Conservation (phyloP, 2,888 invertebrate genomes). For the Dynastes maya region DNA sequence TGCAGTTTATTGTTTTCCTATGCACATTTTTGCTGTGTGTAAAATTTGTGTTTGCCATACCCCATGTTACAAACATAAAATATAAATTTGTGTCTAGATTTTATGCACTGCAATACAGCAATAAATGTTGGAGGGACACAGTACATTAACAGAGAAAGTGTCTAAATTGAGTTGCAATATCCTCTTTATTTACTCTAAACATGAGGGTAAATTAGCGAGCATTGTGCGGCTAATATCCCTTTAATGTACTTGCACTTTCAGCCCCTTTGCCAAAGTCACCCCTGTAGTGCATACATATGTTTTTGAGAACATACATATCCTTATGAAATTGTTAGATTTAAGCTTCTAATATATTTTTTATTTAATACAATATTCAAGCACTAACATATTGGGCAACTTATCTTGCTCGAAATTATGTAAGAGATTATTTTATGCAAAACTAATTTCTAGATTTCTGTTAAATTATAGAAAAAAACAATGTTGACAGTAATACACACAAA, state of each 20-base stretch:
- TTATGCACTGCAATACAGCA: background rate
- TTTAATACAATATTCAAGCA: too few species aligned
- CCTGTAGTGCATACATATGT: constrained; percentile 64
- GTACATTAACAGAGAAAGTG: constrained; percentile 22
- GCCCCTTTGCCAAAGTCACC: constrained; percentile 60
- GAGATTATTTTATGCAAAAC: too few species aligned
- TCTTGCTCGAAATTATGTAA: too few species aligned
- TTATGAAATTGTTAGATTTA: background rate
- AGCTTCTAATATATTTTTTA: background rate
- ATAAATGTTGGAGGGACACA: background rate
- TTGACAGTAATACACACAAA: too few species aligned
- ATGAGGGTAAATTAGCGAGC: constrained; percentile 63
- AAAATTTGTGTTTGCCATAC: too few species aligned
- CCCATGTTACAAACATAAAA: too few species aligned
- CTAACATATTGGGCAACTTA: too few species aligned
- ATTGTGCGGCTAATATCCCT: constrained; percentile 66
- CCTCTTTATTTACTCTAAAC: constrained; percentile 32
- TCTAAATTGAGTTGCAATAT: constrained; percentile 36
- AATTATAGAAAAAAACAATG: too few species aligned
- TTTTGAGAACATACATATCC: constrained; percentile 53
- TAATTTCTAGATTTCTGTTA: too few species aligned
- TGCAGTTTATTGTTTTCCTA: too few species aligned
- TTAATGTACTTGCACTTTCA: constrained; percentile 66
- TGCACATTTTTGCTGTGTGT: too few species aligned
- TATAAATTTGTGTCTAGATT: background rate